phyloP scores from a whole-genome alignment of 1,140 invertebrate genomes.

The Telenomus remus region DNA sequence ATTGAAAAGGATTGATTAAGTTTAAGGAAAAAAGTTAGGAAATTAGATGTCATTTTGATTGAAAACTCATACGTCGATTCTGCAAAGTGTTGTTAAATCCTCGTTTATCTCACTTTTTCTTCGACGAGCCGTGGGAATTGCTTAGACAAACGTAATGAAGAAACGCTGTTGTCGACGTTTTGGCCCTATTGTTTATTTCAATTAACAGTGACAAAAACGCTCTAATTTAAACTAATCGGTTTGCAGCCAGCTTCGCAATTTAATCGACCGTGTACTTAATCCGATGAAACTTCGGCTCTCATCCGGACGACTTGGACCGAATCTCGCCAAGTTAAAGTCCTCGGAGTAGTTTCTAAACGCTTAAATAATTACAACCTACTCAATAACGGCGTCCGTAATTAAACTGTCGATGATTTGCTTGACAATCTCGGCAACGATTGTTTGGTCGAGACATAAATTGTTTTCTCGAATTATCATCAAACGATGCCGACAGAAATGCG shows the following conservation, averaged over 20 bases:
- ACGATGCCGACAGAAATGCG: too few relatives aligned
- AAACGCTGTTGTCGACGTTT: slow-evolving; percentile 9
- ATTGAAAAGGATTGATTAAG: too few relatives aligned
- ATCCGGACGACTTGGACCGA: slow-evolving; percentile 43
- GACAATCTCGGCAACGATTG: slow-evolving; percentile 6
- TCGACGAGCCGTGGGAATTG: too few relatives aligned
- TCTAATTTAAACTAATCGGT: slow-evolving; percentile 39
- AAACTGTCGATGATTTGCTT: slow-evolving; percentile 29
- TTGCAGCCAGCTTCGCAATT: slow-evolving; percentile 37
- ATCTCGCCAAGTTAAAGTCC: slow-evolving; percentile 44
- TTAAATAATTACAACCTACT: slow-evolving; percentile 59
- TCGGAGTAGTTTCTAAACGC: slow-evolving; percentile 51
- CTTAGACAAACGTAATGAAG: slow-evolving; percentile 24
- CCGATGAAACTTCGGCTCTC: slow-evolving; percentile 40
- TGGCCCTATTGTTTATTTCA: slow-evolving; percentile 45
- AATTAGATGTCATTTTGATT: too few relatives aligned
- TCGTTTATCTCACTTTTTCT: slow-evolving; percentile 50
- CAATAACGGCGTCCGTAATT: slow-evolving; percentile 43
- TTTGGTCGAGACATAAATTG: slow-evolving; percentile 2
- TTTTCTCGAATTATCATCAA: background rate
- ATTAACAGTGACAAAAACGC: slow-evolving; percentile 44
- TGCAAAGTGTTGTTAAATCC: slow-evolving; percentile 28
- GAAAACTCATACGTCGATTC: slow-evolving; percentile 27
- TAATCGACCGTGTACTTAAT: slow-evolving; percentile 48
- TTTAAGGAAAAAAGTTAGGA: too few relatives aligned